phyloP scores from a whole-genome alignment of 1,140 invertebrate genomes.

The Sipha flava region DNA sequence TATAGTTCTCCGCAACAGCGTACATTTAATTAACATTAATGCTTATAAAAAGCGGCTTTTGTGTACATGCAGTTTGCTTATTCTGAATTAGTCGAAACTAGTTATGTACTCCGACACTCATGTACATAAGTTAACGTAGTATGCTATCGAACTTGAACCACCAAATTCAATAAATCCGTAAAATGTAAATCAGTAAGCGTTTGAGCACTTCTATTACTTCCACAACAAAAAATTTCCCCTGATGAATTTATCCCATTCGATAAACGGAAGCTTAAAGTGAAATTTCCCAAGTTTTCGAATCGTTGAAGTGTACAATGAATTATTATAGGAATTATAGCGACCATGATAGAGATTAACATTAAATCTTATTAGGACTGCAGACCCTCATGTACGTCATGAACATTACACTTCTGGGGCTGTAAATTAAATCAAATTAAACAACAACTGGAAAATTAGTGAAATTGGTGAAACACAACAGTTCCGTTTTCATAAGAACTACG shows the following conservation, averaged over 20 bases:
- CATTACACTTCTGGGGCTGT: neutral
- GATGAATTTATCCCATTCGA: neutral
- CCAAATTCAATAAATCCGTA: no score
- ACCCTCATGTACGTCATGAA: neutral
- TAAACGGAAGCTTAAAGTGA: neutral
- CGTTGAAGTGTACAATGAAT: neutral
- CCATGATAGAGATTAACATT: neutral
- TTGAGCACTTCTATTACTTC: no score
- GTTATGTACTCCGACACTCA: no score
- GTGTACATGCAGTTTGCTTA: no score
- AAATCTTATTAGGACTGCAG: neutral
- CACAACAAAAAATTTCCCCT: neutral
- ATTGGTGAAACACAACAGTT: neutral
- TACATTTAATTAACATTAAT: no score
- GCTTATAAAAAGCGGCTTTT: no score
- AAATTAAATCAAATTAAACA: conserved; percentile 14
- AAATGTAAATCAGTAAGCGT: no score
- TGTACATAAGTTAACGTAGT: no score
- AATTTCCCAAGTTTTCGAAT: neutral
- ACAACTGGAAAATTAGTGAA: neutral
- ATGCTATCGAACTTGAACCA: no score
- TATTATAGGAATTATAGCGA: neutral
- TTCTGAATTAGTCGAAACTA: no score
- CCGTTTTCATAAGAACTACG: neutral
- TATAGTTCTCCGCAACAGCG: no score